Conservation (phyloP, 2,888 invertebrate species). For the Polylopha cassiicola region DNA sequence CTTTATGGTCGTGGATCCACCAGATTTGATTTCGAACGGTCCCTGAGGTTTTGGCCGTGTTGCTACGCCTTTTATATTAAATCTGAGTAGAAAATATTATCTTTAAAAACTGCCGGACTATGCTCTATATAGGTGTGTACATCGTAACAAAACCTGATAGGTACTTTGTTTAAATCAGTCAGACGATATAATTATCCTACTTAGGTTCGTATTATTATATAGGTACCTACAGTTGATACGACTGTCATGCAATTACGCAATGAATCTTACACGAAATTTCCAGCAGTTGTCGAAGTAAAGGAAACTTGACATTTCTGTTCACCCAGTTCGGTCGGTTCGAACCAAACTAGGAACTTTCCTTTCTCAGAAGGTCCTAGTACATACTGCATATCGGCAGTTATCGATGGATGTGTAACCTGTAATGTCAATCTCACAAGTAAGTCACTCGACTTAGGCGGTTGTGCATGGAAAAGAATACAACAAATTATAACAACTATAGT, state of each 20-base stretch:
- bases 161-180: slow-evolving; percentile 1
- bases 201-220: too few relatives aligned
- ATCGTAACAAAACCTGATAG: not conserved
- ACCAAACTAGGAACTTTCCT: slow-evolving; percentile 59
- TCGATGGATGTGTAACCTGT: slow-evolving; percentile 55
- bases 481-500: not conserved
- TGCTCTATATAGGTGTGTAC: too few relatives aligned
- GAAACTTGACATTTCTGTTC: slow-evolving; percentile 51
- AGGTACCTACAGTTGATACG: too few relatives aligned
- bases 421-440: slow-evolving; percentile 17
- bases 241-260: too few relatives aligned
- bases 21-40: slow-evolving; percentile 53
- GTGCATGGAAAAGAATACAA: not conserved
- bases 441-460: not conserved
- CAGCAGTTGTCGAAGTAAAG: slow-evolving; percentile 53
- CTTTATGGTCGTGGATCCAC: slow-evolving; percentile 41
- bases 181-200: too few relatives aligned
- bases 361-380: slow-evolving; percentile 51
- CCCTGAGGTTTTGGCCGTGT: slow-evolving; percentile 59
- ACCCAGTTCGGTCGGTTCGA: slow-evolving; percentile 61
- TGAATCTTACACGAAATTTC: slow-evolving; percentile 66
- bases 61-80: slow-evolving; percentile 55
- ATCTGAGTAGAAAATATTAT: slow-evolving; percentile 38
- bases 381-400: slow-evolving; percentile 49
- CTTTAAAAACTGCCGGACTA: too few relatives aligned